Base-by-base conservation (phyloP, 1,140 invertebrate species). In the Condylostylus longicornis region DNA sequence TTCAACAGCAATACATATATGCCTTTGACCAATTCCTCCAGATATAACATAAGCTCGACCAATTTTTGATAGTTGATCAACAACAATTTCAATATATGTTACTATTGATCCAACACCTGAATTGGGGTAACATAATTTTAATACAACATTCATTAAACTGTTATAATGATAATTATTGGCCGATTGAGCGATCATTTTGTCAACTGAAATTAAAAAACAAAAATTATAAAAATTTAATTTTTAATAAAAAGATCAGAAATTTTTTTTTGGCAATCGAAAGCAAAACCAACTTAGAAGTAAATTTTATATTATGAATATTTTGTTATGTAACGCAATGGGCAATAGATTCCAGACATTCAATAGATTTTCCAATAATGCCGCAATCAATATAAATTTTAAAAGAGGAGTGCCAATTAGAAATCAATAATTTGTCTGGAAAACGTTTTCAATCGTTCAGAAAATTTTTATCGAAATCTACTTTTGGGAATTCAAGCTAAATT, bases 41-140 rank as follows among this genome's bases (percentile, higher is more conserved):
- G 7, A 12, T 5, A 37, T 18, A 4, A 37, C 25, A 13, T 37
- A 37, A 17, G 35, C 35, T 6, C 19, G 8, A 14, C 35, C 22
- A 12, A 27, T n/a, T n/a, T 27, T 37, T 13, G 35, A 28, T 4
- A 6, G n/a, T 18, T 37, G 23, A 29, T 49, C 43, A 43, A 49
- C 52, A 7, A 47, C 18, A n/a, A 59, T 35, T 42, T 57, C 43
- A 15, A 59, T 49, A 23, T 46, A 52, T 33, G 50, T 54, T 10
- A 59, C 38, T 13, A 50, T 37, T 17, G 48, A 36, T 1, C 49
- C 56, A 0, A 30, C 5, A 19, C 51, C 56, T 1, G 37, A 13
- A 29, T 53, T 43, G 4, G 56, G 56, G 29, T 59, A 59, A 2
- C 40, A 55, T 7, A 59, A 27, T 32, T 53, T 54, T 5, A 57